Evolutionary conservation across 1,140 invertebrate species (phyloP).

Genomic region (Diabrotica undecimpunctata): DNA sequence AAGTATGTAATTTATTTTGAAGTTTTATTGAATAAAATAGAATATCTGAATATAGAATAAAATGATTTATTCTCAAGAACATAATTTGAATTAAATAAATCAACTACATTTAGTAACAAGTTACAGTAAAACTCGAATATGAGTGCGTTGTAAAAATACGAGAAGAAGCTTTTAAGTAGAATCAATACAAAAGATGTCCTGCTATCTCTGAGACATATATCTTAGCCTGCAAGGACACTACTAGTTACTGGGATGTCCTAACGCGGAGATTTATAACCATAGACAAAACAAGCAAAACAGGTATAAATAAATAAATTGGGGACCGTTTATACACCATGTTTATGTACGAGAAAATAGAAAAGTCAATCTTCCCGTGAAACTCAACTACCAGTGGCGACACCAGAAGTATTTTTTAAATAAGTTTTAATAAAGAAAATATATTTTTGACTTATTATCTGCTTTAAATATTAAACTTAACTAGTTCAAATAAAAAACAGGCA

Average conservation of each 20-base stretch:
- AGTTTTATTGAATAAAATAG: too few relatives aligned
- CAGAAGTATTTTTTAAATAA: neutral
- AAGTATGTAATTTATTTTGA: too few relatives aligned
- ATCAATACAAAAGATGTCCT: constrained; percentile 45
- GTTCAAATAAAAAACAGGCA: too few relatives aligned
- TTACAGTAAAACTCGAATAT: too few relatives aligned
- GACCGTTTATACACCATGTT: constrained; percentile 28
- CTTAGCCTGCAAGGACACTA: constrained; percentile 40
- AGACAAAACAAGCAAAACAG: constrained; percentile 40
- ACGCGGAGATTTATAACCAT: constrained; percentile 36
- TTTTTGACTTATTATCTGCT: too few relatives aligned
- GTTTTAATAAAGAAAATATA: neutral
- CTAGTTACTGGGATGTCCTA: constrained; percentile 40
- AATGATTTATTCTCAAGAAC: too few relatives aligned
- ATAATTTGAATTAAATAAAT: too few relatives aligned
- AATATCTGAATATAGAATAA: too few relatives aligned
- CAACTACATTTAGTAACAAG: too few relatives aligned
- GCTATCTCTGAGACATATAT: constrained; percentile 43
- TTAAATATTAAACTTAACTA: too few relatives aligned
- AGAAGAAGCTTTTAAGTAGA: constrained; percentile 43
- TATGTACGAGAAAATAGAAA: constrained; percentile 20
- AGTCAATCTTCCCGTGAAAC: constrained; percentile 15
- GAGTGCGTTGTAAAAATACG: too few relatives aligned
- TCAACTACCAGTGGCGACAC: neutral
- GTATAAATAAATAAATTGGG: constrained; percentile 33